Evolutionary conservation across 1,140 invertebrate species (phyloP).

Genomic region (Asbolus verrucosus): DNA sequence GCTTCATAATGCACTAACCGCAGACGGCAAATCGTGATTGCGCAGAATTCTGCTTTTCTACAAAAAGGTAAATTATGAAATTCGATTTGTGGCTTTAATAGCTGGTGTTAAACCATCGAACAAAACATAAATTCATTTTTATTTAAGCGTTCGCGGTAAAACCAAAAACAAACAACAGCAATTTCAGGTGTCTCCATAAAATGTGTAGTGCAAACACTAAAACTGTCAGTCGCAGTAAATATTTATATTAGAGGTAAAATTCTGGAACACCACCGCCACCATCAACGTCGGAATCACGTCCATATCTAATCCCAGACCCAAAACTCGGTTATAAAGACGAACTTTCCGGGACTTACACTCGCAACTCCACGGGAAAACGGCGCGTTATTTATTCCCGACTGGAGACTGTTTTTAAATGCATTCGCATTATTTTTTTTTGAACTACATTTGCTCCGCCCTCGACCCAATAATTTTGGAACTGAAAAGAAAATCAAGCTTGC

Average conservation of each 20-base stretch:
- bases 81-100: neutral
- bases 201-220: constrained; percentile 39
- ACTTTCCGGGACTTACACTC: constrained; percentile 18
- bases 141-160: constrained; percentile 46
- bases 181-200: constrained; percentile 47
- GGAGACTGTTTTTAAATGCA: constrained; percentile 35
- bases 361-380: constrained; percentile 23
- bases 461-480: constrained; percentile 41
- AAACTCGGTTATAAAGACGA: constrained; percentile 22
- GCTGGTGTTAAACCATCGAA: neutral
- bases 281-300: constrained; percentile 36
- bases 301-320: constrained; percentile 29
- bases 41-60: too few relatives aligned
- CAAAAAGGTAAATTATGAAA: too few relatives aligned
- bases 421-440: constrained; percentile 31
- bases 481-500: constrained; percentile 48
- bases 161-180: constrained; percentile 47
- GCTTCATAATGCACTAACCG: too few relatives aligned
- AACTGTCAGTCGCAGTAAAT: constrained; percentile 45
- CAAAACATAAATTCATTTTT: constrained; percentile 38
- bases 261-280: constrained; percentile 39
- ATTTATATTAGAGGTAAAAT: constrained; percentile 47
- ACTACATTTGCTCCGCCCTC: constrained; percentile 40
- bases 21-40: too few relatives aligned
- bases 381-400: constrained; percentile 30